phyloP scores from a whole-genome alignment of 1,140 invertebrate species.

The Aphaenogaster rudis region DNA sequence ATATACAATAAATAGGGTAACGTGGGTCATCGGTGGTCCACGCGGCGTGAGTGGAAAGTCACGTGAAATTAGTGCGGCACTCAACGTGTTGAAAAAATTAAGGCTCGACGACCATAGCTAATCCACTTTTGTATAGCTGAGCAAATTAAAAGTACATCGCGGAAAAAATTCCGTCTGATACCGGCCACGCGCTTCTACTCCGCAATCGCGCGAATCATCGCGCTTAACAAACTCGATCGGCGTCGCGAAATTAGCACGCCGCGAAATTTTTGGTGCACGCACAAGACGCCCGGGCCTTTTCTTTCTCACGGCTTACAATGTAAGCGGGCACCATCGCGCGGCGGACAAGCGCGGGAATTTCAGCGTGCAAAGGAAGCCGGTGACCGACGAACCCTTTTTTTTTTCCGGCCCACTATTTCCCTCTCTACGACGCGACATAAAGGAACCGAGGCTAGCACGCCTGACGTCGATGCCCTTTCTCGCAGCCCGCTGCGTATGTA shows the following conservation, averaged over 20 bases:
- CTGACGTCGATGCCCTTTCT: slow-evolving; percentile 81
- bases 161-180: neutral
- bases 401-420: slow-evolving; percentile 64
- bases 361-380: slow-evolving; percentile 79
- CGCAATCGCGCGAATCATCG: neutral
- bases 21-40: too few species aligned
- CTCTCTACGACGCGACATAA: slow-evolving; percentile 67
- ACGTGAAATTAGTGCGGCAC: too few species aligned
- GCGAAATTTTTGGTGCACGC: slow-evolving; percentile 1
- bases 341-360: slow-evolving; percentile 80
- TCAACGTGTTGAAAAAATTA: too few species aligned
- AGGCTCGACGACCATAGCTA: too few species aligned
- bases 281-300: slow-evolving; percentile 15
- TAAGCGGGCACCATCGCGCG: slow-evolving; percentile 29
- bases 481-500: slow-evolving; percentile 82
- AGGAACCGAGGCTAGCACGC: slow-evolving; percentile 69
- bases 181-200: neutral
- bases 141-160: neutral
- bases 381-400: slow-evolving; percentile 81
- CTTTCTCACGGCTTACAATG: slow-evolving; percentile 82
- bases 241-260: neutral
- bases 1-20: too few species aligned
- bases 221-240: neutral
- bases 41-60: too few species aligned
- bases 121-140: neutral